phyloP scores from a whole-genome alignment of 2,113 vertebrate species.

The Phrynocephalus versicolor region DNA sequence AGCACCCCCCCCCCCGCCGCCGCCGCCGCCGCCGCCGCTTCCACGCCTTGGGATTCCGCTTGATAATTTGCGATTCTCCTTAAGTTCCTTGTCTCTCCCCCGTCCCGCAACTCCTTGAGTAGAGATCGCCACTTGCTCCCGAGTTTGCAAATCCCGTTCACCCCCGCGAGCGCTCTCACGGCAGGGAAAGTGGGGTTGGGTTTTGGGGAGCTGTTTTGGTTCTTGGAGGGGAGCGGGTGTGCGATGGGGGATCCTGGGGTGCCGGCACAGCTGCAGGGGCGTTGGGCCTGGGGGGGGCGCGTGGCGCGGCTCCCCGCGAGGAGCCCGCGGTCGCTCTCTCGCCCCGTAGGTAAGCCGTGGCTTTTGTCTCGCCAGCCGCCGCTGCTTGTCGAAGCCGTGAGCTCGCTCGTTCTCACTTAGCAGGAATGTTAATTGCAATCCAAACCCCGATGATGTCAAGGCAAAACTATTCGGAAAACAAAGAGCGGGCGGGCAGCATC shows the following conservation, averaged over 20 bases:
- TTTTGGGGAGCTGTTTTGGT: background rate
- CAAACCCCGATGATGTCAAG: constrained; percentile 69
- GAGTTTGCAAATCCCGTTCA: too few relatives aligned
- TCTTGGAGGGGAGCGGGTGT: background rate
- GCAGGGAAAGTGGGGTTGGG: background rate
- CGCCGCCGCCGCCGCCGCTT: too few relatives aligned
- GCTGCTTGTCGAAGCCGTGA: constrained; percentile 54
- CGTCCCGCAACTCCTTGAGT: too few relatives aligned
- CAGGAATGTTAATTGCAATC: constrained; percentile 67
- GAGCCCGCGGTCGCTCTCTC: too few relatives aligned
- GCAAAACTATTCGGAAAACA: constrained; percentile 70
- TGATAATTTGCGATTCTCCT: too few relatives aligned
- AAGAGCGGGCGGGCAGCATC: constrained; percentile 51
- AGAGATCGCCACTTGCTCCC: too few relatives aligned
- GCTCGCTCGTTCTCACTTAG: constrained; percentile 60
- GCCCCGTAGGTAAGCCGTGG: constrained; percentile 20
- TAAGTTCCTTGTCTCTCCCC: too few relatives aligned
- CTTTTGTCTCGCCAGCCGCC: constrained; percentile 66
- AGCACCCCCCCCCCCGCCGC: too few relatives aligned
- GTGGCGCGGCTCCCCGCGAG: too few relatives aligned
- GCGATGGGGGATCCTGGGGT: background rate
- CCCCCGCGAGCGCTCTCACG: too few relatives aligned
- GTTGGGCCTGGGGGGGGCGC: fast-evolving
- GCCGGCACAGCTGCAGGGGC: too few relatives aligned
- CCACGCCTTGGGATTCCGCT: too few relatives aligned